phyloP scores from a whole-genome alignment of 2,888 invertebrate genomes.

The Drosophila anomalipes region DNA sequence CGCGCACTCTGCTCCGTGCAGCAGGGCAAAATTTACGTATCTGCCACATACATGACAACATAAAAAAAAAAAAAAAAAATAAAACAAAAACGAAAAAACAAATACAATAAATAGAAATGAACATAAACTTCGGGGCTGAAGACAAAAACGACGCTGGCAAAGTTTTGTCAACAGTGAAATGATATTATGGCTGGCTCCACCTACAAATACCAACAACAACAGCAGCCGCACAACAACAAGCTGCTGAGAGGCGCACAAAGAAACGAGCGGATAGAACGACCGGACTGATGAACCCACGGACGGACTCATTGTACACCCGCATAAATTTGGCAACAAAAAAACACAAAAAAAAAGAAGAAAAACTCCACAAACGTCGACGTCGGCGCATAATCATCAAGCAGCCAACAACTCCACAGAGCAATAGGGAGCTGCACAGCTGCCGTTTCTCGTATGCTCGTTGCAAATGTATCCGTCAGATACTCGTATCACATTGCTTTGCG shows the following conservation, averaged over 20 bases:
- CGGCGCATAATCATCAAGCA: constrained; percentile 58
- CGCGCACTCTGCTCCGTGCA: constrained; percentile 51
- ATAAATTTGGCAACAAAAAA: constrained; percentile 68
- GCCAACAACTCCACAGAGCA: constrained; percentile 49
- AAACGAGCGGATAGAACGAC: constrained; percentile 15
- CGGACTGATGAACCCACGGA: constrained; percentile 33
- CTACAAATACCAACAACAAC: constrained; percentile 74
- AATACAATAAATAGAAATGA: constrained; percentile 28
- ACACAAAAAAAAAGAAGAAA: constrained; percentile 10
- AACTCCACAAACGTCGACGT: constrained; percentile 70
- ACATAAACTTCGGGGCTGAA: constrained; percentile 49
- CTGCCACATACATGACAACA: constrained; percentile 72
- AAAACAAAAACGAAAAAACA: constrained; percentile 18
- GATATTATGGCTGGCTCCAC: constrained; percentile 77
- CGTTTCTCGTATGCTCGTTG: constrained; percentile 13
- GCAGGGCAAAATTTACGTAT: constrained; percentile 70
- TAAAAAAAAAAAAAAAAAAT: constrained; percentile 13
- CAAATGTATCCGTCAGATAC: constrained; percentile 61
- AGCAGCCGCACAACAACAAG: constrained; percentile 40
- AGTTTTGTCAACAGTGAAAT: constrained; percentile 79
- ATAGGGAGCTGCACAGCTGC: constrained; percentile 37
- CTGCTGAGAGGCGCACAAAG: constrained; percentile 43
- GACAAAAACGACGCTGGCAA: constrained; percentile 60
- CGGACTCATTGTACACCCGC: constrained; percentile 68
- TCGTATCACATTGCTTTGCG: constrained; percentile 20